phyloP scores from a whole-genome alignment of 2,797 vertebrate genomes.

The Corythornis leucogaster region DNA sequence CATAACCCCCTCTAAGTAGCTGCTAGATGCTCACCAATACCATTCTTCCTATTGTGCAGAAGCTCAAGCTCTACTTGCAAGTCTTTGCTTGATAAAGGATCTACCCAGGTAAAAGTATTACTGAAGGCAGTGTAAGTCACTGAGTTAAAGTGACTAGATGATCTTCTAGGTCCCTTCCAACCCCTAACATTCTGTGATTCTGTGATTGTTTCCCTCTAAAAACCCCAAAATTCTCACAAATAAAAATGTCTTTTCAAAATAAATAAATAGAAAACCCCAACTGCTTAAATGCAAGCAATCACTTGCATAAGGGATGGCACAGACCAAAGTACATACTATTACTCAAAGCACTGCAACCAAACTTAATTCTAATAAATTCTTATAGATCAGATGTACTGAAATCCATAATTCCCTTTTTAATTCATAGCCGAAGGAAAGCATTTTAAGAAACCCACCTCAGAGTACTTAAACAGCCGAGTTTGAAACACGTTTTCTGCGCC shows the following conservation, averaged over 20 bases:
- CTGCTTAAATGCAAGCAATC: not conserved
- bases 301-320: not conserved
- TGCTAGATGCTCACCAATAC: constrained; percentile 1
- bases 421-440: not conserved
- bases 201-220: constrained; percentile 3
- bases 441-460: constrained; percentile 85
- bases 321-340: not conserved
- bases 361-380: not conserved
- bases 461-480: constrained; percentile 90
- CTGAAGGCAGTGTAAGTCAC: not conserved
- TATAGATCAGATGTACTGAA: not conserved
- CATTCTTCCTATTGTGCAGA: not conserved
- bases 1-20: not conserved
- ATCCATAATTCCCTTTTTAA: not conserved
- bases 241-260: not conserved
- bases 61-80: not conserved
- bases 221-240: not conserved
- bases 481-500: constrained; percentile 88
- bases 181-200: too few relatives aligned
- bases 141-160: not conserved
- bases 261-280: not conserved
- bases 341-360: not conserved
- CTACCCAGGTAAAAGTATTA: not conserved
- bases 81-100: constrained; percentile 22
- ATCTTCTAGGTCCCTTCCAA: too few relatives aligned